Percentiles rank a stretch among this genome's conserved stretches.
These are phyloP conservation scores for Stegophylla sp. DNA, from an alignment of 2,888 invertebrate species.

Conservation along the genomic window DNA sequence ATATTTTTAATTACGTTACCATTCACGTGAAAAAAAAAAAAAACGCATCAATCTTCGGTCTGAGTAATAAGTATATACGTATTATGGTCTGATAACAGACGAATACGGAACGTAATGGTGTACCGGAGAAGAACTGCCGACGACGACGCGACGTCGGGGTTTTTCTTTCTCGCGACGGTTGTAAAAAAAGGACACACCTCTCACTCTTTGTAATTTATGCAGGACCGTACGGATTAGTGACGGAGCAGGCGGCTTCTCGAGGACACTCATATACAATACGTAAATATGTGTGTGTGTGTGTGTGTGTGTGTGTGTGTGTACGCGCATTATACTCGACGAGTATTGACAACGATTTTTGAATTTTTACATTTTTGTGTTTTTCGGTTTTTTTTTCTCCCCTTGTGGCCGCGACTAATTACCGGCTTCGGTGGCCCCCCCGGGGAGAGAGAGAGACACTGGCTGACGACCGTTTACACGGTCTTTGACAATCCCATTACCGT, in stretches of 20 bases:
- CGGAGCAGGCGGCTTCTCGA: not conserved
- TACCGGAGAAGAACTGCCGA: not conserved
- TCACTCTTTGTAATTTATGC: constrained; percentile 41
- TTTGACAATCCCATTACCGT: constrained; percentile 29
- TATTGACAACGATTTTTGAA: not conserved
- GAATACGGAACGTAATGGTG: not conserved
- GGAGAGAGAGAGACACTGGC: not conserved
- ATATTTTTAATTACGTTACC: constrained; percentile 39
- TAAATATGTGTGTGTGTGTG: no score
- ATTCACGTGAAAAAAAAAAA: constrained; percentile 45
- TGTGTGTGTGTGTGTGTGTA: no score
- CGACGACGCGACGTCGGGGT: not conserved
- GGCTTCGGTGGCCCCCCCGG: not conserved
- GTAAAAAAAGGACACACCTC: constrained; percentile 38
- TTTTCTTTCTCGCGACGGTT: not conserved
- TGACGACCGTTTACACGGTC: not conserved
- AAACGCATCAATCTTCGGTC: constrained; percentile 10
- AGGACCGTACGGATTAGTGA: constrained; percentile 31
- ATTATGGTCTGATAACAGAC: constrained; percentile 1
- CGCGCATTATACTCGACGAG: not conserved
- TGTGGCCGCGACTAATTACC: not conserved
- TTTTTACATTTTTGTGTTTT: not conserved
- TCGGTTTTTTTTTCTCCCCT: not conserved
- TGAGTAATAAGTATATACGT: not conserved
- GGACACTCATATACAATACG: not conserved